Conservation (phyloP, 2,888 invertebrate genomes). For the Habrosyne pyritoides region DNA sequence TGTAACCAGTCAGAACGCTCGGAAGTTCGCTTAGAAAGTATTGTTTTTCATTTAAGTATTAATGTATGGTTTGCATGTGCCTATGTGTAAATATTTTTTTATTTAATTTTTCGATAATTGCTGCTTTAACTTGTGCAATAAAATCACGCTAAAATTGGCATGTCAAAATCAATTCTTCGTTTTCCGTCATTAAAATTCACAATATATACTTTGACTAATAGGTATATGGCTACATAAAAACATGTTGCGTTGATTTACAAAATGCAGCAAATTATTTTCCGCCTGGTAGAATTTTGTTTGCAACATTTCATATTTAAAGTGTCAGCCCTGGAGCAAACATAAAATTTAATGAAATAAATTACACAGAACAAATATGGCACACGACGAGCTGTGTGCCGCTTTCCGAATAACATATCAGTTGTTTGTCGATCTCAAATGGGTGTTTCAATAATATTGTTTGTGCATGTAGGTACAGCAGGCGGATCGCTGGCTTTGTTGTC, state of each 20-base stretch:
- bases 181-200: neutral
- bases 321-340: neutral
- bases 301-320: neutral
- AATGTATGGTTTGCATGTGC: neutral
- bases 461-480: neutral
- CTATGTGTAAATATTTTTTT: neutral
- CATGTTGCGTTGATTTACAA: no score
- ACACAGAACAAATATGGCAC: neutral
- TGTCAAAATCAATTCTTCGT: neutral
- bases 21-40: constrained; percentile 1
- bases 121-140: neutral
- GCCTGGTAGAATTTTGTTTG: no score
- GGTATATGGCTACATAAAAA: no score
- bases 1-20: neutral
- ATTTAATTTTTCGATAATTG: neutral
- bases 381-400: neutral
- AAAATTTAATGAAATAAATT: neutral
- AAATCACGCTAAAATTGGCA: neutral
- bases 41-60: neutral
- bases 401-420: neutral
- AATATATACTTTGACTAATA: no score
- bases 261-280: no score
- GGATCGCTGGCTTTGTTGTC: neutral
- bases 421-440: neutral
- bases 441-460: neutral